Evolutionary conservation across 2,113 vertebrate species (phyloP).

Genomic region (Nycticorax nycticorax): DNA sequence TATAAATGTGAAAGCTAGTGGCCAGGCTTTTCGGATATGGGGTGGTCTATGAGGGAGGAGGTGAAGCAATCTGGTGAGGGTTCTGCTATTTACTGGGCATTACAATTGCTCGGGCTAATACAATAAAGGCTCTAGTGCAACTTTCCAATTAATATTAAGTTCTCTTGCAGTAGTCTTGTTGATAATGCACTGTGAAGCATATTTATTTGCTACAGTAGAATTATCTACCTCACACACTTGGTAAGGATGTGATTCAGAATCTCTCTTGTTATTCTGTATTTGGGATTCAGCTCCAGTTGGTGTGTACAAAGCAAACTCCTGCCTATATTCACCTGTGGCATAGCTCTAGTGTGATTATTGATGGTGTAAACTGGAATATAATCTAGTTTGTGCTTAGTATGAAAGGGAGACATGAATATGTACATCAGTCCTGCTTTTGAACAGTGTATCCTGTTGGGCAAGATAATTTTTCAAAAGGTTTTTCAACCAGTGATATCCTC

Average conservation of each 20-base stretch:
- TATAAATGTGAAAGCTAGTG: background rate
- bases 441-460: background rate
- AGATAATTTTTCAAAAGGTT: background rate
- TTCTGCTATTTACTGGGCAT: background rate
- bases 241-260: background rate
- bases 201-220: background rate
- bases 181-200: background rate
- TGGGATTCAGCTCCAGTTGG: background rate
- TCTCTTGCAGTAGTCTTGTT: background rate
- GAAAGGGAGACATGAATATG: background rate
- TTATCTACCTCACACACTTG: background rate
- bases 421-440: background rate
- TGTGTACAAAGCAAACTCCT: background rate
- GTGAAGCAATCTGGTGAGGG: background rate
- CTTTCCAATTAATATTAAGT: background rate
- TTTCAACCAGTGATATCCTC: background rate
- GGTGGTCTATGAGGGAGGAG: background rate
- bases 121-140: background rate
- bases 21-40: background rate
- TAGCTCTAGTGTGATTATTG: background rate
- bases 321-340: background rate
- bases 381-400: background rate
- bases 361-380: background rate
- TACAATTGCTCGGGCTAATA: background rate
- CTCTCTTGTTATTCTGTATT: background rate